Evolutionary conservation across 2,888 invertebrate genomes (phyloP).

Genomic region (Leptura quadrifasciata): DNA sequence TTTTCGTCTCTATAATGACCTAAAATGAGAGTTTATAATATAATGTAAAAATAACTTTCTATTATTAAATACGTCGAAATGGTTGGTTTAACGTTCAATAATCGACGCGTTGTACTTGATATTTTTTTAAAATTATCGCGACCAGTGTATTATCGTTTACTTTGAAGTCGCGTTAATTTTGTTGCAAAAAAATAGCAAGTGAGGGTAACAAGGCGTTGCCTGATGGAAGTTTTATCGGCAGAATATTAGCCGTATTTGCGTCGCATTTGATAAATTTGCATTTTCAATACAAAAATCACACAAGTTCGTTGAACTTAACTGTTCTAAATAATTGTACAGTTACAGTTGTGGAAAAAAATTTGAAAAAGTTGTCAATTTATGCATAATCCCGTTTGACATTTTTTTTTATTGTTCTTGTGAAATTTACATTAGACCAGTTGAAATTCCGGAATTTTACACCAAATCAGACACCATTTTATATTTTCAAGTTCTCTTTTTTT

Average conservation of each 20-base stretch:
- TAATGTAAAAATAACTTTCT: constrained; percentile 57
- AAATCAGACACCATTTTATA: neutral
- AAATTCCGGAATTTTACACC: constrained; percentile 7
- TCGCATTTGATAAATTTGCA: constrained; percentile 16
- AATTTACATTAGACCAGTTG: constrained; percentile 3
- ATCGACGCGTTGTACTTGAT: neutral
- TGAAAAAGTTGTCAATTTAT: neutral
- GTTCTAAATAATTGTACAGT: constrained; percentile 6
- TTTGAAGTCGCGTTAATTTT: constrained; percentile 15
- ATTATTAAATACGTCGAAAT: constrained; percentile 46
- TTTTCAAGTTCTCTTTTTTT: constrained; percentile 1
- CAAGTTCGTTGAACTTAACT: constrained; percentile 39
- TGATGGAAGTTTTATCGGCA: constrained; percentile 34
- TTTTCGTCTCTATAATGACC: constrained; percentile 52
- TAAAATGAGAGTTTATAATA: constrained; percentile 47
- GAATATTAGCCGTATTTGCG: constrained; percentile 13
- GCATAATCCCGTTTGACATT: neutral
- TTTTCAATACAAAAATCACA: constrained; percentile 13
- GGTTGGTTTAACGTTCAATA: constrained; percentile 1
- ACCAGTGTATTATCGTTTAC: neutral
- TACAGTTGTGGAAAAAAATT: neutral
- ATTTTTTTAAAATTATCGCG: constrained; percentile 10
- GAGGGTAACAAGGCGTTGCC: constrained; percentile 48
- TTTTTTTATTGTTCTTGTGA: neutral
- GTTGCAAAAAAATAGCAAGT: constrained; percentile 35